These are phyloP conservation scores for Netelia fuscicornis DNA, from an alignment of 2,888 invertebrate genomes.

Conservation along the genomic window DNA sequence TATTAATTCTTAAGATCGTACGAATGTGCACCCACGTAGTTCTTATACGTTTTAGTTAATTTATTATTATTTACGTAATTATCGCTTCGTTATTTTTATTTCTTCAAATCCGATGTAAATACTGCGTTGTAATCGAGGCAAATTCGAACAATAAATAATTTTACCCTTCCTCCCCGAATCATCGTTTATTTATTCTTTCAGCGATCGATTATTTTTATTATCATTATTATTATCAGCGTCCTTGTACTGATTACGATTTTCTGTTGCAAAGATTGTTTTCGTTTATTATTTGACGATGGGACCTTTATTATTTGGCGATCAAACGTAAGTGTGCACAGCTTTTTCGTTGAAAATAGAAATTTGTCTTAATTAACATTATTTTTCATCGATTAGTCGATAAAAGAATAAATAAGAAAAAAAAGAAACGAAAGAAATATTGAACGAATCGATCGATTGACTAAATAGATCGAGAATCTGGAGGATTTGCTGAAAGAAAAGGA, in stretches of 20 bases:
- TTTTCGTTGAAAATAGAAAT: not conserved
- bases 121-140: constrained; percentile 10
- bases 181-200: not conserved
- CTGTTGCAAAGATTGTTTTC: constrained; percentile 6
- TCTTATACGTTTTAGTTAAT: constrained; percentile 30
- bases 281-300: constrained; percentile 51
- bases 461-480: constrained; percentile 98
- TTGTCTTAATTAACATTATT: constrained; percentile 52
- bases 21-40: constrained; percentile 27
- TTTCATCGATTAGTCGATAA: constrained; percentile 8
- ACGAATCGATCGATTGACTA: not conserved
- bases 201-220: not conserved
- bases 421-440: too few relatives aligned
- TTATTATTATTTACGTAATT: constrained; percentile 18
- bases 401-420: constrained; percentile 24
- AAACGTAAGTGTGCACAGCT: constrained; percentile 33
- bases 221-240: not conserved
- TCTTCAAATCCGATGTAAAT: constrained; percentile 27
- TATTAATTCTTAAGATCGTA: constrained; percentile 25
- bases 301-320: constrained; percentile 23
- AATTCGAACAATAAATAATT: constrained; percentile 11
- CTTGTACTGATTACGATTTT: not conserved
- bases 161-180: not conserved
- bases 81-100: constrained; percentile 7
- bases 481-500: constrained; percentile 99